Base-by-base conservation (phyloP, 2,797 vertebrate species). In the Eulemur rubriventer region DNA sequence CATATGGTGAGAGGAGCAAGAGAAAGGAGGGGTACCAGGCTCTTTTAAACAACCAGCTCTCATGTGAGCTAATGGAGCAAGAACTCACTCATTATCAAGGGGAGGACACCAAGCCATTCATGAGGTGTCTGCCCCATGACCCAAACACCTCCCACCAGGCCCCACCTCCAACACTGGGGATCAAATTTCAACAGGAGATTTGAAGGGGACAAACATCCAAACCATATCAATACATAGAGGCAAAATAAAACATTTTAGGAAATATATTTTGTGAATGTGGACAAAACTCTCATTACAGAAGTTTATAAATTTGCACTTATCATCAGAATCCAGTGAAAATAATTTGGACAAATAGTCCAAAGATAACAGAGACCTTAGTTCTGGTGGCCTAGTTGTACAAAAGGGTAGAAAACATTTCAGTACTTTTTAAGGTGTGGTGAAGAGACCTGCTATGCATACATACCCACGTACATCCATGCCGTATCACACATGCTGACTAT, bases 391-490 rank as follows among this genome's bases (percentile, higher is more conserved):
- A 20, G 1, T 55, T 67, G 5, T 59, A 6, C 69, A 38, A 86
- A 81, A n/a, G 1, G 18, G 5, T 16, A 65, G n/a, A 4, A 1
- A 18, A 50, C 4, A 61, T 41, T 63, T 52, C 35, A 46, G 2
- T 26, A 17, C 4, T 46, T 20, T 5, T 75, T 3, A 26, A 69
- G 4, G 4, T 50, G 0, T 75, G 3, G 4, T 70, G 76, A 52
- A 94, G 18, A 59, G 2, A 67, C 20, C 11, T n/a, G 4, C 17
- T 13, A 3, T 20, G 2, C 8, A 35, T 6, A 65, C 4, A 6
- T 4, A 61, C 14, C 4, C 6, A 28, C 1, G 6, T 4, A 70
- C 14, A 2, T 3, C 26, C 1, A 2, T 7, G 0, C 14, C 57
- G 6, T 10, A 4, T 48, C 33, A 65, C 26, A 38, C 5, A 8